A percentile compares a stretch with the other conserved stretches of the same genome.
phyloP scores from a whole-genome alignment of 2,113 vertebrate genomes.

The Otis tarda region DNA sequence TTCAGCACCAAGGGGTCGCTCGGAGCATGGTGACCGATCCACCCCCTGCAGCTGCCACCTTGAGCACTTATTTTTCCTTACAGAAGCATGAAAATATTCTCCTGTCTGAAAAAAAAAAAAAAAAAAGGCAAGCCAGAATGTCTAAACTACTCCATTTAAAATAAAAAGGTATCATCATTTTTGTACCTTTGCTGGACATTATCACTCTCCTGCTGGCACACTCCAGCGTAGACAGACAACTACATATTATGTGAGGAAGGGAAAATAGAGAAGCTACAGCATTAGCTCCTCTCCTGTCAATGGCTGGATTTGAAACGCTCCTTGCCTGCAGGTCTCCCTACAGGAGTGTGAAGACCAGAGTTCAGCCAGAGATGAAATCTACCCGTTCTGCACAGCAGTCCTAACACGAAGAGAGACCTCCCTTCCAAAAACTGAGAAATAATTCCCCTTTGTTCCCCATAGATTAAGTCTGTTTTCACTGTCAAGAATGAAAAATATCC shows the following conservation, averaged over 20 bases:
- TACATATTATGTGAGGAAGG: background rate
- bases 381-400: background rate
- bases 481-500: constrained; percentile 21
- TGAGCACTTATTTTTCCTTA: background rate
- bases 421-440: background rate
- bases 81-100: background rate
- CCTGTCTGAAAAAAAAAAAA: background rate
- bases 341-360: background rate
- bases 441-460: background rate
- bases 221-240: background rate
- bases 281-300: background rate
- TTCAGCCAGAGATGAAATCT: background rate
- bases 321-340: background rate
- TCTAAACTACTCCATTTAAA: background rate
- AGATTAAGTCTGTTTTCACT: constrained; percentile 9
- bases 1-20: background rate
- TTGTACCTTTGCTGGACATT: background rate
- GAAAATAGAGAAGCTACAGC: background rate
- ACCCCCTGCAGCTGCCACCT: background rate
- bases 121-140: background rate
- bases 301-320: background rate
- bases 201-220: background rate
- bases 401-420: background rate
- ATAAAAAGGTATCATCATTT: background rate
- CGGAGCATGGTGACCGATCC: background rate